phyloP scores from a whole-genome alignment of 1,140 invertebrate species.

The Delia radicum region DNA sequence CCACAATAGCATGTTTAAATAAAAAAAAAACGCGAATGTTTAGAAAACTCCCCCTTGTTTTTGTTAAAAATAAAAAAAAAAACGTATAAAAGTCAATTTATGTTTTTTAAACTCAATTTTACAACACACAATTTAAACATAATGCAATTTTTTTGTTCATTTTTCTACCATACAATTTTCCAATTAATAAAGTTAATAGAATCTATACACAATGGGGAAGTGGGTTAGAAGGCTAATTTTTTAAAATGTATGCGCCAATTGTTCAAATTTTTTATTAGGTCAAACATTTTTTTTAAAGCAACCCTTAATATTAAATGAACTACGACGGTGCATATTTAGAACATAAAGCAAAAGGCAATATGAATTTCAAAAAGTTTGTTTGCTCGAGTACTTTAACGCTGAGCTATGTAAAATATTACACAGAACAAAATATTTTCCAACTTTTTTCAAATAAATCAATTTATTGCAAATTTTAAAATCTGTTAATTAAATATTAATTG shows the following conservation, averaged over 20 bases:
- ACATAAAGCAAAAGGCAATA: too few relatives aligned
- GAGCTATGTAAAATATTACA: too few relatives aligned
- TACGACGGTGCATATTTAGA: too few relatives aligned
- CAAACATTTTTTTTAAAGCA: too few relatives aligned
- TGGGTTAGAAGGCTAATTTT: constrained; percentile 7
- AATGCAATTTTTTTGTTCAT: neutral
- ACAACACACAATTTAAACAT: constrained; percentile 1
- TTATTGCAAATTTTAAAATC: too few relatives aligned
- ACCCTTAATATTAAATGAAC: too few relatives aligned
- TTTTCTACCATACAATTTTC: constrained; percentile 2
- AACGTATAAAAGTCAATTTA: constrained; percentile 14
- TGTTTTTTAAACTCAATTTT: neutral
- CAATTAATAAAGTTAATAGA: constrained; percentile 4
- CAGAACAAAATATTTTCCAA: too few relatives aligned
- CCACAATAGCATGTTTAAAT: neutral
- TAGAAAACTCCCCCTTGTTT: neutral
- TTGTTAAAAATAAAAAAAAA: too few relatives aligned
- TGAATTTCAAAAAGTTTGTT: too few relatives aligned
- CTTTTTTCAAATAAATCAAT: too few relatives aligned
- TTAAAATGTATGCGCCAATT: neutral
- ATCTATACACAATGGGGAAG: neutral
- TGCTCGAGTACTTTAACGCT: too few relatives aligned
- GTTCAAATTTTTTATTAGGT: neutral
- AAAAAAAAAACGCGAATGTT: constrained; percentile 1
- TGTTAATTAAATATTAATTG: too few relatives aligned